A percentile compares a stretch with the other conserved stretches of the same genome.
Evolutionary conservation across 2,113 vertebrate species (phyloP).

Genomic region (Zosterops lateralis): DNA sequence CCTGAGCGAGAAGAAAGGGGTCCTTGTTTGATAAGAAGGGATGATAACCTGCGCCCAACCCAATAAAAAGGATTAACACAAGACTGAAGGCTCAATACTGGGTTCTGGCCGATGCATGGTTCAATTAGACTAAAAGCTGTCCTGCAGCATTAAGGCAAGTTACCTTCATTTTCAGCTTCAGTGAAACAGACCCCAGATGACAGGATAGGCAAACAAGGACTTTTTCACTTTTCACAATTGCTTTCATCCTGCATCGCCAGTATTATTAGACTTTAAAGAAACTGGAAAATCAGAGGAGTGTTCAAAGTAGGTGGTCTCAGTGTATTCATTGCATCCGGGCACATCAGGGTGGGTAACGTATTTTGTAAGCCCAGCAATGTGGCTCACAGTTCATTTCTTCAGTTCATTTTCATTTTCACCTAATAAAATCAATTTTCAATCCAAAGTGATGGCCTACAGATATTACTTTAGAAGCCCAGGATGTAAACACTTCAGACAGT

Average conservation of each 20-base stretch:
- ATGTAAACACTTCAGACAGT: conserved; percentile 51
- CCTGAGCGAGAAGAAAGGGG: conserved; percentile 30
- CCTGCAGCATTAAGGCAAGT: conserved; percentile 41
- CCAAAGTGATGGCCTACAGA: conserved; percentile 58
- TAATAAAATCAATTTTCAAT: conserved; percentile 70
- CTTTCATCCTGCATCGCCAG: conserved; percentile 56
- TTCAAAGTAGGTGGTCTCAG: conserved; percentile 56
- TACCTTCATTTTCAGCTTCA: conserved; percentile 52
- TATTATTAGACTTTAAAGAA: conserved; percentile 60
- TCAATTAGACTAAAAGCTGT: conserved; percentile 68
- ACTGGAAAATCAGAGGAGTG: conserved; percentile 42
- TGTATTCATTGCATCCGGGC: conserved; percentile 23
- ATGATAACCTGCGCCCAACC: conserved; percentile 44
- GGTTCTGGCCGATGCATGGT: conserved; percentile 5
- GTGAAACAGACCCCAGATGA: conserved; percentile 61
- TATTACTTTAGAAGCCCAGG: conserved; percentile 49
- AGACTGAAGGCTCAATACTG: conserved; percentile 43
- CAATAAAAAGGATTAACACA: conserved; percentile 59
- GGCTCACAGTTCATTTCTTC: conserved; percentile 57
- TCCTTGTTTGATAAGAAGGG: conserved; percentile 66
- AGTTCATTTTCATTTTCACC: conserved; percentile 62
- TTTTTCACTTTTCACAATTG: conserved; percentile 65
- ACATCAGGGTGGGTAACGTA: not conserved
- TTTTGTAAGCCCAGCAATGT: conserved; percentile 26
- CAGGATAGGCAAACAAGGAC: conserved; percentile 55